These are phyloP conservation scores for Leptobrachium ailaonicum DNA, from an alignment of 2,113 vertebrate species.

Conservation along the genomic window DNA sequence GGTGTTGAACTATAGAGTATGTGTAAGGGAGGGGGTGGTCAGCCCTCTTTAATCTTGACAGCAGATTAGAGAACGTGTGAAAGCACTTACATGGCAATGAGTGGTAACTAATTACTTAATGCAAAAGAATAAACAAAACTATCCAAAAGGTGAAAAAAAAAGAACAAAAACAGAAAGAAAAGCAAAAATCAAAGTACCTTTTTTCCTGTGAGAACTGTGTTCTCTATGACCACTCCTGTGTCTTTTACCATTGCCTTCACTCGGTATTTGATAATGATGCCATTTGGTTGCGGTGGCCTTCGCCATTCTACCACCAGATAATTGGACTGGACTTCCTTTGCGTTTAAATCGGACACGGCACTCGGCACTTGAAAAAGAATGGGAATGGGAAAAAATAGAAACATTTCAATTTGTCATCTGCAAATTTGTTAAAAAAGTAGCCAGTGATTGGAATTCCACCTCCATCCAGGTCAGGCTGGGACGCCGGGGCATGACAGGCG, in stretches of 20 bases:
- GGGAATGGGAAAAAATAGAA: background rate
- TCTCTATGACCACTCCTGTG: constrained; percentile 71
- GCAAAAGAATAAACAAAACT: constrained; percentile 16
- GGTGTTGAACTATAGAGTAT: constrained; percentile 25
- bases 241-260: constrained; percentile 71
- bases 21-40: constrained; percentile 3
- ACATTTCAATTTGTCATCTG: no score
- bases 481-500: no score
- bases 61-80: background rate
- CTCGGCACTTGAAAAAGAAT: constrained; percentile 74
- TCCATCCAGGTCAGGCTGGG: no score
- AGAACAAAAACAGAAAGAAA: background rate
- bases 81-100: constrained; percentile 23
- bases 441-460: no score
- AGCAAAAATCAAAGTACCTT: constrained; percentile 59
- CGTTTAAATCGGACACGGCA: constrained; percentile 75
- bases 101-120: constrained; percentile 27
- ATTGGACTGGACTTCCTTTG: constrained; percentile 80
- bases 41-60: constrained; percentile 16
- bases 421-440: no score
- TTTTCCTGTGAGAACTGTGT: constrained; percentile 77
- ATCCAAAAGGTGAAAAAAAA: background rate
- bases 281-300: constrained; percentile 84
- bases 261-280: constrained; percentile 85
- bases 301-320: constrained; percentile 83